Conservation (phyloP, 2,888 invertebrate genomes). For the Tupiocoris notatus region DNA sequence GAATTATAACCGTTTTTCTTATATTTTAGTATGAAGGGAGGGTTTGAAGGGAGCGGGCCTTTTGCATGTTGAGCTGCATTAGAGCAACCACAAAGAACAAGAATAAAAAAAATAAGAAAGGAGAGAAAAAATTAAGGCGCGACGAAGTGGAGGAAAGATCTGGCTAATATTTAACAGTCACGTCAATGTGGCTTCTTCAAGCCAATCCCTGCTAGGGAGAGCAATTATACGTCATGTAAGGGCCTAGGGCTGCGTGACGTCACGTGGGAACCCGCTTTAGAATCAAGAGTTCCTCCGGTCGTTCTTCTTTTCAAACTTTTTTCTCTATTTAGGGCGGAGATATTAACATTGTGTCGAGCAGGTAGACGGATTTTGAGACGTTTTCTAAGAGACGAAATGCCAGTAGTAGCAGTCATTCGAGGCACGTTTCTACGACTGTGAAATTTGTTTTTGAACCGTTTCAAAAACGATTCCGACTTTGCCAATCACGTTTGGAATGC, state of each 20-base stretch:
- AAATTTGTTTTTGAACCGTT: too few species aligned
- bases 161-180: conserved; percentile 19
- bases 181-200: conserved; percentile 8
- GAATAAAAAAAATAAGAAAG: background rate
- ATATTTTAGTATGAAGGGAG: background rate
- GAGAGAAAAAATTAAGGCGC: background rate
- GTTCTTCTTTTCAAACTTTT: background rate
- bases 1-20: conserved; percentile 5
- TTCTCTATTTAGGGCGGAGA: background rate
- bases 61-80: conserved; percentile 17
- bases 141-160: background rate
- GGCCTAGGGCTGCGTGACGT: conserved; percentile 3
- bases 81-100: background rate
- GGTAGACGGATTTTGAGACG: conserved; percentile 11
- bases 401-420: background rate
- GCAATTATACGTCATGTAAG: background rate
- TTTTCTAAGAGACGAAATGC: too few species aligned
- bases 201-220: background rate
- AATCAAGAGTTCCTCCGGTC: background rate
- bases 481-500: too few species aligned
- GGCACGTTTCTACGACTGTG: background rate
- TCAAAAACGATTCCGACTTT: too few species aligned
- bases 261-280: conserved; percentile 5
- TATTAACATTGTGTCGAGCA: background rate
- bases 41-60: background rate